Conservation (phyloP, 2,888 invertebrate species). For the Blera fallax region DNA sequence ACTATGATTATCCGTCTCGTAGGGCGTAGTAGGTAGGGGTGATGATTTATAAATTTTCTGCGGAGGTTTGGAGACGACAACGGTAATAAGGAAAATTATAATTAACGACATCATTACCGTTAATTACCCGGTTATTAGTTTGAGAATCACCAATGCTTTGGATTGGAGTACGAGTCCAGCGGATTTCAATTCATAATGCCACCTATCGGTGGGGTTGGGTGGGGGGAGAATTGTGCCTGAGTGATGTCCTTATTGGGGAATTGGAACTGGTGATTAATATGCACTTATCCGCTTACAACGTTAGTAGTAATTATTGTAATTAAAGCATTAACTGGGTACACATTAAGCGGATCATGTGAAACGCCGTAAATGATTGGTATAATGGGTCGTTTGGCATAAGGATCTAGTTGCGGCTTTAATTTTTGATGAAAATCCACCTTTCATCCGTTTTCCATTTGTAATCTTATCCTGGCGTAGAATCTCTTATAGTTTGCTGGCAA, state of each 20-base stretch:
- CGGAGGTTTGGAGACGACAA: conserved; percentile 15
- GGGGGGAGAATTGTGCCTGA: not conserved
- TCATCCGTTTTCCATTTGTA: too few species aligned
- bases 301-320: not conserved
- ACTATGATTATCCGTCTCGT: not conserved
- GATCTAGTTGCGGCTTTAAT: too few species aligned
- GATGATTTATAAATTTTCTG: conserved; percentile 18
- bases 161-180: conserved; percentile 35
- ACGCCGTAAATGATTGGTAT: too few species aligned
- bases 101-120: conserved; percentile 55
- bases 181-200: conserved; percentile 23
- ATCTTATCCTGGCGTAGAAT: too few species aligned
- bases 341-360: not conserved
- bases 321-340: not conserved
- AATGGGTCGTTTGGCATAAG: too few species aligned
- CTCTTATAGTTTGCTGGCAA: too few species aligned
- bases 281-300: conserved; percentile 1
- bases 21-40: not conserved
- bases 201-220: too few species aligned
- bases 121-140: conserved; percentile 53
- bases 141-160: conserved; percentile 25
- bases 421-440: too few species aligned
- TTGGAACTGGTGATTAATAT: conserved; percentile 3
- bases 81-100: conserved; percentile 58
- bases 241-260: not conserved